Base-by-base conservation (phyloP, 2,888 invertebrate species). In the Helobdella robusta region DNA sequence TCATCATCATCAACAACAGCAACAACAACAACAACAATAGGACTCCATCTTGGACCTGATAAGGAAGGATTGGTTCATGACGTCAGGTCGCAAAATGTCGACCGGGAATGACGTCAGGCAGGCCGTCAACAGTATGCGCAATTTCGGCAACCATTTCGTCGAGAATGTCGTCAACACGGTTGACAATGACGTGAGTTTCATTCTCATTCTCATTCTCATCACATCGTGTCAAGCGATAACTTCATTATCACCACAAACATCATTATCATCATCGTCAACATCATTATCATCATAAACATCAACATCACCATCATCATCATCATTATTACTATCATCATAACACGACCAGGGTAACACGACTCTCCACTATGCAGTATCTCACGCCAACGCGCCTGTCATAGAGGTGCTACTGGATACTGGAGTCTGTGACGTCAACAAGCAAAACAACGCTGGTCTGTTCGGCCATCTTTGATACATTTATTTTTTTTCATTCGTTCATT, bases 281-380 rank as follows among this genome's bases (percentile, higher is more conserved):
- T n/a, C n/a, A n/a, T n/a, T n/a, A n/a, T n/a, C n/a, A n/a, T n/a
- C n/a, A n/a, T n/a, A n/a, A n/a, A n/a, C n/a, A n/a, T n/a, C n/a
- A n/a, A n/a, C n/a, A n/a, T n/a, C n/a, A n/a, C n/a, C n/a, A n/a
- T n/a, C n/a, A n/a, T n/a, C n/a, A n/a, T n/a, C n/a, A n/a, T n/a
- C n/a, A n/a, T n/a, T n/a, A n/a, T n/a, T n/a, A n/a, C n/a, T n/a
- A n/a, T n/a, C n/a, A n/a, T n/a, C n/a, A n/a, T n/a, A n/a, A n/a
- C n/a, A n/a, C n/a, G n/a, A n/a, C n/a, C 76, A 87, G 87, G 90
- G 90, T 30, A 93, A 93, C 78, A 89, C 91, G 11, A 89, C 89
- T 2, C 86, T 92, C 84, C 92, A 92, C 78, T 92, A 92, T 79
- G 89, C 91, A 3, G 89, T 92, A 35, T 91, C 91, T 0, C 89